Percentiles rank a stretch among this genome's conserved stretches.
Evolutionary conservation across 2,113 vertebrate species (phyloP).

Genomic region (Dryoscopus gambensis): DNA sequence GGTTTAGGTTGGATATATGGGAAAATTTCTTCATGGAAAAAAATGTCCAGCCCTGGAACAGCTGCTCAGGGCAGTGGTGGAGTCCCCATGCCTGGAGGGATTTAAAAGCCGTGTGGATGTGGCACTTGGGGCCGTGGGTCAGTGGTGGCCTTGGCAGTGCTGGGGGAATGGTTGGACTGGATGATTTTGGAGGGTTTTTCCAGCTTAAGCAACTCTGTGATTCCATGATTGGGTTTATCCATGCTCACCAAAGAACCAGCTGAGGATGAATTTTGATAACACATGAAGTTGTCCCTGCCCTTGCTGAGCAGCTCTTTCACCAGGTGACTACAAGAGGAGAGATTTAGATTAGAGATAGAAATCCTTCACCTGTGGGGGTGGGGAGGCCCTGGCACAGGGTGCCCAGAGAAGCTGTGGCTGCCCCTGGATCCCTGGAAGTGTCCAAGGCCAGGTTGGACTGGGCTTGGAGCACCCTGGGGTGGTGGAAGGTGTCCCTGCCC

Average conservation of each 20-base stretch:
- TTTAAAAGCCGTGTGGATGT: neutral
- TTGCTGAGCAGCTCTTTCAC: neutral
- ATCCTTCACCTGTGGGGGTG: neutral
- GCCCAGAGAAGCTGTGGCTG: neutral
- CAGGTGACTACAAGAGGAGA: neutral
- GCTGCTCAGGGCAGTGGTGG: neutral
- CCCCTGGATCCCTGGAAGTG: neutral
- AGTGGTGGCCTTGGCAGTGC: neutral
- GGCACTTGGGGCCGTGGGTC: neutral
- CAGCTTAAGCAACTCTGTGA: neutral
- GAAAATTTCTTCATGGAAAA: neutral
- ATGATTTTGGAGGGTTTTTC: neutral
- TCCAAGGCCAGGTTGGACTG: accelerated
- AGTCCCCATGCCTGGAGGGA: neutral
- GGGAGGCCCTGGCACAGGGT: neutral
- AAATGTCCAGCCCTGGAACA: neutral
- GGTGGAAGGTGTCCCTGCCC: neutral
- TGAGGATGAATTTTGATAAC: neutral
- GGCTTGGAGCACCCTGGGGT: accelerated
- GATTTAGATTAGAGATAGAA: neutral
- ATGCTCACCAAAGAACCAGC: neutral
- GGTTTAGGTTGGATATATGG: neutral
- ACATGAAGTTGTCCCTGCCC: neutral
- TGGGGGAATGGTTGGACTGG: accelerated
- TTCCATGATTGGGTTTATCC: neutral